Evolutionary conservation across 92 coral and sea anemone species (phyloP).

Genomic region (Meandrina meandrites): DNA sequence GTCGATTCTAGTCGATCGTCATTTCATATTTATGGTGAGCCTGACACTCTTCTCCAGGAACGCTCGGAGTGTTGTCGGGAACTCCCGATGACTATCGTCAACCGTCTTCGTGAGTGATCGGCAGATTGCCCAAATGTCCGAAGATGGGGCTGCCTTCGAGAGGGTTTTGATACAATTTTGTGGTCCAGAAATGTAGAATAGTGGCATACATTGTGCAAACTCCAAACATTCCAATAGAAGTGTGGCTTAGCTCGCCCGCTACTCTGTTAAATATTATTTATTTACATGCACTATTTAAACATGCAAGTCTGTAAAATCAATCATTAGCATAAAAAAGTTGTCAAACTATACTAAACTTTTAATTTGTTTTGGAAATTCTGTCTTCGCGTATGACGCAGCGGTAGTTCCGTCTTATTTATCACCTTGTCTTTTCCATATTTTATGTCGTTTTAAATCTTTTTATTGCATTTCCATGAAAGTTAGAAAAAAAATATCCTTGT

Average conservation of each 20-base stretch:
- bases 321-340: constrained; percentile 22
- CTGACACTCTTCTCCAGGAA: constrained; percentile 7
- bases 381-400: constrained; percentile 21
- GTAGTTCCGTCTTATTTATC: constrained; percentile 7
- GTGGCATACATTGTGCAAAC: background rate
- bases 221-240: constrained; percentile 21
- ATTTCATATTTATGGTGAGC: constrained; percentile 6
- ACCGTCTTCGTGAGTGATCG: background rate
- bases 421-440: constrained; percentile 9
- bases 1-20: constrained; percentile 38
- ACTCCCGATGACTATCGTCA: background rate
- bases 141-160: background rate
- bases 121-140: background rate
- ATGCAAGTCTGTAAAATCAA: constrained; percentile 44
- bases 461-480: background rate
- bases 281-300: constrained; percentile 46
- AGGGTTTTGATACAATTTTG: background rate
- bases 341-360: constrained; percentile 4
- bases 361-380: background rate
- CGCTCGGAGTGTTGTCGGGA: constrained; percentile 14
- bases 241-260: background rate
- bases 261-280: constrained; percentile 33
- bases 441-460: background rate
- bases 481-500: background rate
- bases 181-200: background rate